Base-by-base conservation (phyloP, 2,113 vertebrate genomes). In the Pachycephala philippinensis region DNA sequence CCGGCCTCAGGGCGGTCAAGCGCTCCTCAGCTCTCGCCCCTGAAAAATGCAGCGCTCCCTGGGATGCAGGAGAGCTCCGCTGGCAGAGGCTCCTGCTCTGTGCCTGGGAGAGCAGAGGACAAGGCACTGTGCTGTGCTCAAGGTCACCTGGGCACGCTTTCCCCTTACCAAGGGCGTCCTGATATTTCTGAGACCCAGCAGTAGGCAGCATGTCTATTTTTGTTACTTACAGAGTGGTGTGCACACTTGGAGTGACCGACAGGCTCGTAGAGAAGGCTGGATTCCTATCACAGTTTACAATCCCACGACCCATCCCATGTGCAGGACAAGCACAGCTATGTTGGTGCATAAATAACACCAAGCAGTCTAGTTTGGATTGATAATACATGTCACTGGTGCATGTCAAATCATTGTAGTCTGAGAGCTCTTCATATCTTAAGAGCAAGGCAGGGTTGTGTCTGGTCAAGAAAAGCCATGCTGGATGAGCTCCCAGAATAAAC, bases 361-460 rank as follows among this genome's bases (percentile, higher is more conserved):
- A 21, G 33, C 50, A 8, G 33, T 10, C 27, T 6, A 2, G 19
- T 71, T 68, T 53, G 30, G 40, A 17, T 16, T n/a, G 65, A 31
- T 24, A 16, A 16, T 2, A 1, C 1, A 0, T 37, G 52, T 28
- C 6, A 2, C 15, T 0, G 3, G 17, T 45, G 24, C 47, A 16
- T 11, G 22, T 59, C 56, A 61, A 45, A 15, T 22, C 54, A 13
- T 2, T 7, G 2, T 18, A 20, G 35, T 13, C 49, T 20, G 9
- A 42, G 23, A 72, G 28, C 23, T 39, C 20, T 76, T 85, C 0
- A 0, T 50, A 5, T 57, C 57, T 53, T 37, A 19, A 0, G 0
- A 81, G 59, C 13, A 33, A 54, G 59, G 22, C 35, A 70, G 9
- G 24, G 22, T 23, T 47, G 47, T 42, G n/a, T 33, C 59, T 77